phyloP scores from a whole-genome alignment of 2,113 vertebrate genomes.

The Myxocyprinus asiaticus region DNA sequence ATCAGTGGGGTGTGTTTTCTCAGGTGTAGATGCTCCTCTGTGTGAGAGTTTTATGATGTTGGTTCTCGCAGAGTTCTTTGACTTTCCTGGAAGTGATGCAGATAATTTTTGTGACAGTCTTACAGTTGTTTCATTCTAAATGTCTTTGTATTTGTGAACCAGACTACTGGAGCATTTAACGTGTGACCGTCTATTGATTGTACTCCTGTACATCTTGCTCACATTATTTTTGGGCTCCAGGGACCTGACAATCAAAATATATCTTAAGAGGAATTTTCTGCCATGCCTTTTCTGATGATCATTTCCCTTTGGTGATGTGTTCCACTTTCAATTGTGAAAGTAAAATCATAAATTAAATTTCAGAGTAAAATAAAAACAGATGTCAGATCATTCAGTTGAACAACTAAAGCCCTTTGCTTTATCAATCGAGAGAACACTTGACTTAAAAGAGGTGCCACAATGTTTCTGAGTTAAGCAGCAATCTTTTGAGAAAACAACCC shows the following conservation, averaged over 20 bases:
- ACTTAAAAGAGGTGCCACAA: background rate
- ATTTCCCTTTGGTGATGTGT: conserved; percentile 27
- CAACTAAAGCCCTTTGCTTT: background rate
- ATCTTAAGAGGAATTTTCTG: conserved; percentile 43
- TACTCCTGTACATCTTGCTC: conserved; percentile 14
- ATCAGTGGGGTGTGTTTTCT: no score
- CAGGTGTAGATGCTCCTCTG: no score
- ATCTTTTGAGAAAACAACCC: background rate
- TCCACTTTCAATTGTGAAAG: conserved; percentile 8
- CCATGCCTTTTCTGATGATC: conserved; percentile 20
- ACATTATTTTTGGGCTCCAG: conserved; percentile 1
- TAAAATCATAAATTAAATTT: background rate
- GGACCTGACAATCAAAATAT: conserved; percentile 51
- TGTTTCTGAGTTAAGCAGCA: background rate
- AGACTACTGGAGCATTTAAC: background rate
- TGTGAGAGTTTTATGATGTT: no score
- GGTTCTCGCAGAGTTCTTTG: no score
- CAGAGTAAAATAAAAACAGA: conserved; percentile 16
- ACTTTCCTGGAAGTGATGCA: no score
- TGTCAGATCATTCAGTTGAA: conserved; percentile 4
- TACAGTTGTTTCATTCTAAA: no score
- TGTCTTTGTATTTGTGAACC: no score
- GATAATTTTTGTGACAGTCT: no score
- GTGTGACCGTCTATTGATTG: background rate
- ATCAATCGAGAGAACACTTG: background rate